These are phyloP conservation scores for Mamestra brassicae DNA, from an alignment of 2,888 invertebrate genomes.

Conservation along the genomic window DNA sequence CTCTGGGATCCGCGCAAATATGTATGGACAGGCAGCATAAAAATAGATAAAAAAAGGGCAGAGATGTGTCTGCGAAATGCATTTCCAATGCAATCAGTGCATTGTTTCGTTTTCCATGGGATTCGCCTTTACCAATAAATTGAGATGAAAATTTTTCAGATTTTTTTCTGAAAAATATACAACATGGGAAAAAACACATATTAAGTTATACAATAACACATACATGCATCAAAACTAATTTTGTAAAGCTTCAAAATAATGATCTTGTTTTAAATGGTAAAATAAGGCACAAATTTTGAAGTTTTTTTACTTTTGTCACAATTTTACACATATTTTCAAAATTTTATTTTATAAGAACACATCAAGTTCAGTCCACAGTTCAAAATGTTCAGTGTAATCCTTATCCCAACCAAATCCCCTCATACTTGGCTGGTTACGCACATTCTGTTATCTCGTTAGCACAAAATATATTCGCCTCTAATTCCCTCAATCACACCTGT, in stretches of 20 bases:
- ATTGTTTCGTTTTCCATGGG: constrained; percentile 7
- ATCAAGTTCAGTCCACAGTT: not conserved
- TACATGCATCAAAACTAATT: too few relatives aligned
- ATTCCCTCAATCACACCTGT: constrained; percentile 39
- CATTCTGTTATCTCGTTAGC: constrained; percentile 29
- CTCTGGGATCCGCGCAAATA: constrained; percentile 5
- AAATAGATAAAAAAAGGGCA: not conserved
- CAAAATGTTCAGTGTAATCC: constrained; percentile 5
- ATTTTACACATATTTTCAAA: not conserved
- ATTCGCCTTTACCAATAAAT: not conserved
- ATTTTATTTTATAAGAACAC: not conserved
- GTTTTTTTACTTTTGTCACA: not conserved
- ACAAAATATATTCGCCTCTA: constrained; percentile 37
- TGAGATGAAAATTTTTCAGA: not conserved
- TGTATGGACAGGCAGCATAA: not conserved
- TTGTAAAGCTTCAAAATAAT: too few relatives aligned
- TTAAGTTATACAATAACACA: too few relatives aligned
- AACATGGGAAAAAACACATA: not conserved
- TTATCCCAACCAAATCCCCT: constrained; percentile 21
- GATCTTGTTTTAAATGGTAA: too few relatives aligned
- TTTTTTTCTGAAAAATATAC: not conserved
- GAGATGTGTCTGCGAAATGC: not conserved
- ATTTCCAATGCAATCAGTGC: constrained; percentile 6
- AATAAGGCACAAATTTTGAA: too few relatives aligned
- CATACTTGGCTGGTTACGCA: constrained; percentile 17